These are phyloP conservation scores for Drosophila obscura DNA, from an alignment of 1,140 invertebrate genomes.

Conservation along the genomic window DNA sequence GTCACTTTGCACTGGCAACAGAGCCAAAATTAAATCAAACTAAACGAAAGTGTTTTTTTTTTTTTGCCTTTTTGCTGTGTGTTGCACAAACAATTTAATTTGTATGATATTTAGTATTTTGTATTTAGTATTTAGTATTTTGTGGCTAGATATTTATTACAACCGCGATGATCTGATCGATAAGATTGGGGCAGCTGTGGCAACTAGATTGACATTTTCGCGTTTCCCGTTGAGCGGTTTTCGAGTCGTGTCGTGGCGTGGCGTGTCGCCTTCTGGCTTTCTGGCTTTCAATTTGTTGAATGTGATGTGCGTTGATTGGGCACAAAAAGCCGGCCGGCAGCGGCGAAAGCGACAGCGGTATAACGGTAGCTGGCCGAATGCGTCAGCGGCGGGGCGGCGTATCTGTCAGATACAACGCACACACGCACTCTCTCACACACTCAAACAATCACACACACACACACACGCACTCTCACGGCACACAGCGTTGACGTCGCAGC, in stretches of 20 bases:
- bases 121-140: no score
- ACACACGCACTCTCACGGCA: slow-evolving; percentile 3
- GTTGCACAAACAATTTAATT: no score
- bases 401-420: slow-evolving; percentile 71
- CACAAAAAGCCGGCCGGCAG: slow-evolving; percentile 83
- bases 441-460: slow-evolving; percentile 10
- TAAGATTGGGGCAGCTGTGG: slow-evolving; percentile 9
- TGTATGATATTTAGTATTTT: no score
- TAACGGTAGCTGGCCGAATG: slow-evolving; percentile 53
- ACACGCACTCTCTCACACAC: slow-evolving; percentile 20
- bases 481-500: slow-evolving; percentile 52
- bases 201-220: slow-evolving; percentile 26
- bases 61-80: no score
- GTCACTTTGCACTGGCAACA: no score
- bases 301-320: slow-evolving; percentile 77
- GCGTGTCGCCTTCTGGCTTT: slow-evolving; percentile 1
- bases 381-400: slow-evolving; percentile 63
- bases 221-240: no score
- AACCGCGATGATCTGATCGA: not conserved
- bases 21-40: no score
- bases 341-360: slow-evolving; percentile 31
- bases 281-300: slow-evolving; percentile 54
- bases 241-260: no score
- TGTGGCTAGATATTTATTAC: slow-evolving; percentile 11
- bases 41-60: no score